A percentile compares a stretch with the other conserved stretches of the same genome.
Evolutionary conservation across 1,140 invertebrate genomes (phyloP).

Genomic region (Bombus confusus): DNA sequence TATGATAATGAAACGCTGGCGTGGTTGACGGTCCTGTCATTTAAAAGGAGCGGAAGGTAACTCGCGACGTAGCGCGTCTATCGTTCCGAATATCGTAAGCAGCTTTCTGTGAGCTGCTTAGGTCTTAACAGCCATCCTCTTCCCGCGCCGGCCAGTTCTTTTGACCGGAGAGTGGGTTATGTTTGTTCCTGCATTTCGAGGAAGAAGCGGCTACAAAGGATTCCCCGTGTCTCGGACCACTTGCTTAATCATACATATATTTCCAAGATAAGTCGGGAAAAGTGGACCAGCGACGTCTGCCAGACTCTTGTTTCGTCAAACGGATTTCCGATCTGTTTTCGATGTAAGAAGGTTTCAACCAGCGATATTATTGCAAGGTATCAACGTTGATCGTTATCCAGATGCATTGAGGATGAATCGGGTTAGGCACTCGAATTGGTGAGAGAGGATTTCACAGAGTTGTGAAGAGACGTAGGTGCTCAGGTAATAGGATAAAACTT

Average conservation of each 20-base stretch:
- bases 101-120: constrained; percentile 67
- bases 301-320: background rate
- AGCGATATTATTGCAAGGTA: background rate
- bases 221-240: constrained; percentile 25
- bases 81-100: constrained; percentile 67
- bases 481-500: too few relatives aligned
- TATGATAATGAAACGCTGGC: constrained; percentile 61
- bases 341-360: too few relatives aligned
- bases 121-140: constrained; percentile 60
- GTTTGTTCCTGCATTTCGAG: constrained; percentile 30
- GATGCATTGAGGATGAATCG: background rate
- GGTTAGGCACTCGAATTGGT: background rate
- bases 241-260: constrained; percentile 33
- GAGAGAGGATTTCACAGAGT: background rate
- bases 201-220: constrained; percentile 18
- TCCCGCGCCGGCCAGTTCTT: constrained; percentile 47
- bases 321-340: background rate
- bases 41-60: constrained; percentile 33
- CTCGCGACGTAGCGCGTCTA: constrained; percentile 22
- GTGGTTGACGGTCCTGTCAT: constrained; percentile 59
- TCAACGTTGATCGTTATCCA: too few relatives aligned
- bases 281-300: background rate
- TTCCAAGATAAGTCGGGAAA: background rate
- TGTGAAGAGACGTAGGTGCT: too few relatives aligned
- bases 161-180: constrained; percentile 31